Percentiles rank a stretch among this genome's conserved stretches.
Conservation (phyloP, 2,113 vertebrate genomes). For the Odocoileus virginianus region DNA sequence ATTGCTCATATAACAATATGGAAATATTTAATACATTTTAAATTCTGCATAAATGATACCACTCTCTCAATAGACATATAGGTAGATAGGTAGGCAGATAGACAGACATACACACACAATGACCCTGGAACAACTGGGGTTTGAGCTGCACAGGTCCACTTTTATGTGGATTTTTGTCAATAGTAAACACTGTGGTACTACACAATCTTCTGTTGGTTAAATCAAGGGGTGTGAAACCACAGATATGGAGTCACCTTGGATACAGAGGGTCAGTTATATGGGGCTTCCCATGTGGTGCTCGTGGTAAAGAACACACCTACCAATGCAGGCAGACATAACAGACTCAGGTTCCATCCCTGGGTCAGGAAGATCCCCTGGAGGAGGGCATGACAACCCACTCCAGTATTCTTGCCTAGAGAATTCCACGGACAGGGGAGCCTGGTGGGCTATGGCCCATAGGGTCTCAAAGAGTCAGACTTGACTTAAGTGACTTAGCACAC, state of each 20-base stretch:
- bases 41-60: background rate
- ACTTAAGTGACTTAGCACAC: background rate
- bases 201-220: background rate
- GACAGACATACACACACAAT: background rate
- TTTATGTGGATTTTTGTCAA: background rate
- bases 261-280: background rate
- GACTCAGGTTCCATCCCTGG: background rate
- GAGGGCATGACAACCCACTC: background rate
- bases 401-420: background rate
- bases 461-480: background rate
- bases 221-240: background rate
- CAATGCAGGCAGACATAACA: background rate
- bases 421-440: background rate
- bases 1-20: background rate
- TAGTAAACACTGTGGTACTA: background rate
- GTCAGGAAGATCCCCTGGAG: background rate
- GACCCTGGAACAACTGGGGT: background rate
- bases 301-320: background rate
- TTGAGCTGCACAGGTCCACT: background rate
- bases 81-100: background rate
- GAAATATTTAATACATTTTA: background rate
- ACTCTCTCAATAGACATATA: background rate
- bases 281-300: background rate
- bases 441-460: background rate
- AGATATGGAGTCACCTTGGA: background rate